phyloP scores from a whole-genome alignment of 2,797 vertebrate genomes.

The Taeniopygia guttata region DNA sequence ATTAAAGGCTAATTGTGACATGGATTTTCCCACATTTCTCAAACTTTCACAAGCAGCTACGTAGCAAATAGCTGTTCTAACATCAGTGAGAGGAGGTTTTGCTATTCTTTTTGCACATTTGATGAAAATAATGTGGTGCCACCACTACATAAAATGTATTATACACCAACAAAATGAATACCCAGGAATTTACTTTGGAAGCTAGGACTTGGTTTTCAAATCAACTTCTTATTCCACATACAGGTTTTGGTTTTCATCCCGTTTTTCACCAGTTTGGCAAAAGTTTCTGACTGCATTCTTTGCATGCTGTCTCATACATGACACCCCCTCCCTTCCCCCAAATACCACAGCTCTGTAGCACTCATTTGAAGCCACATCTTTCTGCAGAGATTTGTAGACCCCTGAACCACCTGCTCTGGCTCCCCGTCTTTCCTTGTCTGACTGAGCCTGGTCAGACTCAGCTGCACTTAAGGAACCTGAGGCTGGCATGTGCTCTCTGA shows the following conservation, averaged over 20 bases:
- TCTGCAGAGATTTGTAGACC: not conserved
- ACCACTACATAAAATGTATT: not conserved
- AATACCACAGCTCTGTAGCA: not conserved
- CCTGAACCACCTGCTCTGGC: not conserved
- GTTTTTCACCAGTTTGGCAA: not conserved
- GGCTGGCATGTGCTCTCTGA: not conserved
- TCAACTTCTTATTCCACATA: not conserved
- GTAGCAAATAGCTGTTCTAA: not conserved
- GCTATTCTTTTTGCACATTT: not conserved
- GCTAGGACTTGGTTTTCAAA: not conserved
- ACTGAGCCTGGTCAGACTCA: not conserved
- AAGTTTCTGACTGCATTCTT: not conserved
- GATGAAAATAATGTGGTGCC: not conserved
- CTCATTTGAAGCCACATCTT: not conserved
- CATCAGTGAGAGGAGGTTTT: not conserved
- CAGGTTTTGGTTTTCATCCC: not conserved
- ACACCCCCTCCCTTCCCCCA: not conserved
- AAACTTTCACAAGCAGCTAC: not conserved
- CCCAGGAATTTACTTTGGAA: not conserved
- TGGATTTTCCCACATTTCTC: not conserved
- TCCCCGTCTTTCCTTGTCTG: not conserved
- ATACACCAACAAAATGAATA: not conserved
- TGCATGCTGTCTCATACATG: not conserved
- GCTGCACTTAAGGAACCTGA: not conserved
- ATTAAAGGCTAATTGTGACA: not conserved